These are phyloP conservation scores for Andrena praecox DNA, from an alignment of 2,888 invertebrate species.

Conservation along the genomic window DNA sequence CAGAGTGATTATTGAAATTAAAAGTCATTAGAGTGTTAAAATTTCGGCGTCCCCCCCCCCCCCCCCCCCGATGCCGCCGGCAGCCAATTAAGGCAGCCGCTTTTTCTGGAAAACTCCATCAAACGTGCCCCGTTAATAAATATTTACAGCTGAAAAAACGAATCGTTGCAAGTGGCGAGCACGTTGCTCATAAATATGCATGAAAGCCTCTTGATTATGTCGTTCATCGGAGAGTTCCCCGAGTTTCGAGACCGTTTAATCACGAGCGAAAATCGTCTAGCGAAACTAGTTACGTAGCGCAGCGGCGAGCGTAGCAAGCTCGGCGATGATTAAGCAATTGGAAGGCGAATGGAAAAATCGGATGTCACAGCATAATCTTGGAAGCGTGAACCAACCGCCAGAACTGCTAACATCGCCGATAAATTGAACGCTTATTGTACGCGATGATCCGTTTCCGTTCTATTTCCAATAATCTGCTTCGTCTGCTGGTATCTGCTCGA, in stretches of 20 bases:
- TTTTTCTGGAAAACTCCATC: constrained; percentile 5
- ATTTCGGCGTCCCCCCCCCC: too few species aligned
- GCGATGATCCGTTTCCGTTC: constrained; percentile 25
- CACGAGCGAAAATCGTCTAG: constrained; percentile 19
- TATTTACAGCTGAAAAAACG: constrained; percentile 32
- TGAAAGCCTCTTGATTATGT: background rate
- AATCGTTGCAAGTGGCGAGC: background rate
- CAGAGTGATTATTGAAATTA: too few species aligned
- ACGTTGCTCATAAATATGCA: constrained; percentile 41
- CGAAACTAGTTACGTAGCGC: constrained; percentile 12
- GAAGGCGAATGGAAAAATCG: constrained; percentile 6
- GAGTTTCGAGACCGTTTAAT: constrained; percentile 26
- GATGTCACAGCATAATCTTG: background rate
- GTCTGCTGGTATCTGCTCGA: background rate
- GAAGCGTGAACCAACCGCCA: background rate
- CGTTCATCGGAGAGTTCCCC: background rate
- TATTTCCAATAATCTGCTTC: constrained; percentile 20
- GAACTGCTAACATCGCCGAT: too few species aligned
- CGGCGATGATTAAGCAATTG: constrained; percentile 3
- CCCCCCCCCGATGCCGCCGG: background rate
- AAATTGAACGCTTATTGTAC: constrained; percentile 5
- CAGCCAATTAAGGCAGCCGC: constrained; percentile 24
- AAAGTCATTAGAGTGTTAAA: too few species aligned
- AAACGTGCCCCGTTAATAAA: constrained; percentile 41
- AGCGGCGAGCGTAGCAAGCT: background rate